phyloP scores from a whole-genome alignment of 2,888 invertebrate genomes.

The Rhamphomyia laevipes region DNA sequence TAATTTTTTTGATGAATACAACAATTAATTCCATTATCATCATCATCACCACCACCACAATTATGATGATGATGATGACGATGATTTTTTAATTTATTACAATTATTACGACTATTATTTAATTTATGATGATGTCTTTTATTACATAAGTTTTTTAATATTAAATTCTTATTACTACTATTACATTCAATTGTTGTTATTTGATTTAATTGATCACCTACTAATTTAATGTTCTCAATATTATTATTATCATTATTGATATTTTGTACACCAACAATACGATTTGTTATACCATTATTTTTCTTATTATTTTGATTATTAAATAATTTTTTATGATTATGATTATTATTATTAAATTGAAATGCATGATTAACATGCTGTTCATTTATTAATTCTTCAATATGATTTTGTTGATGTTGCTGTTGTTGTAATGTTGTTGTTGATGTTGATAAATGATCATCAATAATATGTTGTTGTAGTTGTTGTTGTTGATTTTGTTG shows the following conservation, averaged over 20 bases:
- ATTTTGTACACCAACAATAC: background rate
- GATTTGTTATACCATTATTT: background rate
- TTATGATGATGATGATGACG: background rate
- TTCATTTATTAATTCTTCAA: slow-evolving; percentile 31
- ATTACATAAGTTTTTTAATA: background rate
- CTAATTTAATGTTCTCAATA: background rate
- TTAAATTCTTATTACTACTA: background rate
- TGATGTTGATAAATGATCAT: slow-evolving; percentile 18
- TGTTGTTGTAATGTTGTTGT: slow-evolving; percentile 27
- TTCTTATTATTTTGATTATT: background rate
- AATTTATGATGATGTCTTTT: background rate
- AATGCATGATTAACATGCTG: slow-evolving; percentile 34
- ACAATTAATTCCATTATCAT: background rate
- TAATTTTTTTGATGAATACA: background rate
- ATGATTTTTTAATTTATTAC: background rate
- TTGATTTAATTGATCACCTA: background rate
- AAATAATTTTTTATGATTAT: slow-evolving; percentile 13
- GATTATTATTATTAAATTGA: slow-evolving; percentile 28
- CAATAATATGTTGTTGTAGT: slow-evolving; percentile 16
- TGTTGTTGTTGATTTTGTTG: slow-evolving; percentile 22
- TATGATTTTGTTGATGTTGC: slow-evolving; percentile 25
- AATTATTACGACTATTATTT: background rate
- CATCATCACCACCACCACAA: background rate
- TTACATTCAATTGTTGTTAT: background rate
- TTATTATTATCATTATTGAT: background rate